Evolutionary conservation across 1,140 invertebrate species (phyloP), one percentile per base, ranked within the genome.

Genomic region (Pemphigus obesinymphae): DNA sequence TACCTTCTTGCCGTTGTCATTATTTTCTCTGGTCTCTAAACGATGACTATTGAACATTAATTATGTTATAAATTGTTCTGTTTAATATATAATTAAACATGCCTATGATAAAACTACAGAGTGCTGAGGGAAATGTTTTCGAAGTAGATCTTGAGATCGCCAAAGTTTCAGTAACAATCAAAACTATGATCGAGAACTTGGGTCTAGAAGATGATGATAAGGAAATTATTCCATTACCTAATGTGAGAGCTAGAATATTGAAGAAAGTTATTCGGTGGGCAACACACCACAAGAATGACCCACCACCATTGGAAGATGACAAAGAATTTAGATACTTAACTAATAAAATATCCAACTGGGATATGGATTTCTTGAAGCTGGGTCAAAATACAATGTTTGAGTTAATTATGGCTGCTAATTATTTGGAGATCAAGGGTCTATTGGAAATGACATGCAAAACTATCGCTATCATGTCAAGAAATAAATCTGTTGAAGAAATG

Each of bases 381-480:
- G 98, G 99, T 87, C 96, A 97, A 87, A 97, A 97, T 75, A 85
- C 85, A 15, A 70, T 85, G 0, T 85, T 85, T 93, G 93, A 94
- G 86, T 86, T 93, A 0, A 94, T 93, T 84, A 85, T 94, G 86
- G 97, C 97, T 55, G 98, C 98, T 26, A 99, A 99, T 88, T 99
- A 99, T 88, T 89, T 99, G 84, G 98, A 99, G 86, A 99, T 99
- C 82, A 98, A 99, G 88, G 94, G 97, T 5, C 89, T 99, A 29
- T 87, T 99, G 66, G 97, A 99, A 88, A 96, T 99, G 0, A 98
- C 97, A 0, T 99, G 97, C 88, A 99, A 99, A 88, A 99, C 97
- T 0, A 98, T 99, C 17, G 98, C 98, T 8, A 99, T 99, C 87
- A 98, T 98, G 97, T 98, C 98, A 73, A 98, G 98, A 87, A 96